Evolutionary conservation across 2,797 vertebrate species (phyloP).

Genomic region (Chiroxiphia lanceolata): DNA sequence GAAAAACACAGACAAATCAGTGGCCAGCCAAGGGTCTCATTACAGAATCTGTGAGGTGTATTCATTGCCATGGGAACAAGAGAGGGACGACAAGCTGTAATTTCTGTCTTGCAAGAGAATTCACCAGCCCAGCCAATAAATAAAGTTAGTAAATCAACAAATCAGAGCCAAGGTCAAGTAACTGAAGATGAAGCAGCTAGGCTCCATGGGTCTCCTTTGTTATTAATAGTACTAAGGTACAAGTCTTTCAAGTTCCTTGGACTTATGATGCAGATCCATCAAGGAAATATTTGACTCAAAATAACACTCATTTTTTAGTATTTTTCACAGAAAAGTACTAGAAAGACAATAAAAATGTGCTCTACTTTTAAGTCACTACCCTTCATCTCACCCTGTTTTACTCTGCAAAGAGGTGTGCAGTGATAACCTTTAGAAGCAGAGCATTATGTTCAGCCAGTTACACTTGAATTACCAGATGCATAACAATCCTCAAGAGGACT

Average conservation of each 20-base stretch:
- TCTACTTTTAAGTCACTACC: not conserved
- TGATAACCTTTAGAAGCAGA: slow-evolving; percentile 55
- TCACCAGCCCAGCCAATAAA: slow-evolving; percentile 47
- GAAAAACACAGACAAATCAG: slow-evolving; percentile 57
- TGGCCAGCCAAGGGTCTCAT: slow-evolving; percentile 68
- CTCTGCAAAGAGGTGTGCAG: not conserved
- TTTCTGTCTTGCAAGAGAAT: slow-evolving; percentile 69
- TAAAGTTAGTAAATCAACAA: slow-evolving; percentile 68
- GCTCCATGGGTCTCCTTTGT: not conserved
- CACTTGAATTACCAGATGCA: slow-evolving; percentile 59
- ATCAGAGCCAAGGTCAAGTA: slow-evolving; percentile 63
- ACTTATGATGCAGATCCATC: not conserved
- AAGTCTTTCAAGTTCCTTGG: not conserved
- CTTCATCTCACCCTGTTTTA: slow-evolving; percentile 9
- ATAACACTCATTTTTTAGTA: not conserved
- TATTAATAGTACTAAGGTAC: not conserved
- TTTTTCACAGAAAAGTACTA: slow-evolving; percentile 59
- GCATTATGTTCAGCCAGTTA: slow-evolving; percentile 46
- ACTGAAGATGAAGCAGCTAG: slow-evolving; percentile 22
- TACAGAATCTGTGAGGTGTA: slow-evolving; percentile 63
- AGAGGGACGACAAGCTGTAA: slow-evolving; percentile 51
- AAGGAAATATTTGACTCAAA: not conserved
- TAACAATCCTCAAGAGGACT: slow-evolving; percentile 56
- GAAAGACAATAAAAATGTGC: slow-evolving; percentile 19
- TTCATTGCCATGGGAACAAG: slow-evolving; percentile 70